phyloP scores from a whole-genome alignment of 2,113 vertebrate species.

The Callaeas wilsoni region DNA sequence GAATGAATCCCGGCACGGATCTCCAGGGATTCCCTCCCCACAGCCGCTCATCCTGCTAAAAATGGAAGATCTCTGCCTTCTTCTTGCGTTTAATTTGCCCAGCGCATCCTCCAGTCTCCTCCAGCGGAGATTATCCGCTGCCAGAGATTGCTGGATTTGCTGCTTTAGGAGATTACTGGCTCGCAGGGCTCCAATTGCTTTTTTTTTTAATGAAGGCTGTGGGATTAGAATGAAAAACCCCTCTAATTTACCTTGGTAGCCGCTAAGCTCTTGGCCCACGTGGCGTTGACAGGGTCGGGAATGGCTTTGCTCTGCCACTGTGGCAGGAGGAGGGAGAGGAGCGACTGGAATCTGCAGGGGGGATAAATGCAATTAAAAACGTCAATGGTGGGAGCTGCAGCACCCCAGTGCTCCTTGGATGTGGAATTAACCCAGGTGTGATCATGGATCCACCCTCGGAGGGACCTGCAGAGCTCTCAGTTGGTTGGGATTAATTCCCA shows the following conservation, averaged over 20 bases:
- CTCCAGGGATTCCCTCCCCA: fast-evolving
- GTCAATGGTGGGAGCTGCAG: background rate
- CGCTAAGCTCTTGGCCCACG: conserved; percentile 56
- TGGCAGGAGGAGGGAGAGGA: conserved; percentile 31
- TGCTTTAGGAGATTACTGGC: background rate
- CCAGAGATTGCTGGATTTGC: background rate
- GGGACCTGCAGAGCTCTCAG: background rate
- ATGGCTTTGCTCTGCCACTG: conserved; percentile 61
- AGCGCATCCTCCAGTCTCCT: fast-evolving
- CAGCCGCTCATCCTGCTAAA: fast-evolving
- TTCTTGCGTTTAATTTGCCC: fast-evolving
- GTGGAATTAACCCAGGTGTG: fast-evolving
- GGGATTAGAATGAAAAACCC: background rate
- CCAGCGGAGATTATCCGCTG: fast-evolving
- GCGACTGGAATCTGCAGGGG: background rate
- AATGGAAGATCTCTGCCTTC: fast-evolving
- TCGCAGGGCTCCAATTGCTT: fast-evolving
- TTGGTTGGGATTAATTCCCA: fast-evolving
- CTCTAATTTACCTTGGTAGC: conserved; percentile 38
- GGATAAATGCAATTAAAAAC: background rate
- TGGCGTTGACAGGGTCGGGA: conserved; percentile 75
- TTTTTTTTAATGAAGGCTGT: background rate
- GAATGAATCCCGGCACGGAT: fast-evolving
- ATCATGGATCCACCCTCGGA: fast-evolving
- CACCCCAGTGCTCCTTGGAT: background rate